Evolutionary conservation across 2,888 invertebrate species (phyloP).

Genomic region (Bimastos eiseni): DNA sequence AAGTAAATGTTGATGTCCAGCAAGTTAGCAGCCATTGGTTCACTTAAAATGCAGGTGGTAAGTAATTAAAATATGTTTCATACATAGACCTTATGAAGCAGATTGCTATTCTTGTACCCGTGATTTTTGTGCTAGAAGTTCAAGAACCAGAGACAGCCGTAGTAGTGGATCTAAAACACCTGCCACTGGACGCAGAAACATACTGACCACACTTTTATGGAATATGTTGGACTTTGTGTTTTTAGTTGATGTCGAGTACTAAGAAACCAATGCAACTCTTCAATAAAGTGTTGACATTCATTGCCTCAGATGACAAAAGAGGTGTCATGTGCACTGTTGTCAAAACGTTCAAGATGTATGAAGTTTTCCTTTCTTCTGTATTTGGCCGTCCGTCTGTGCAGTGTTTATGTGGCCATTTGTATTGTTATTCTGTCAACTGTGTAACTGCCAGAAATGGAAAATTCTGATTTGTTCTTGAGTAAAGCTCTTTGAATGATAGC

Average conservation of each 20-base stretch:
- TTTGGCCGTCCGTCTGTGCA: background rate
- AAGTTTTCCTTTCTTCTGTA: background rate
- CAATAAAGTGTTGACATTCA: background rate
- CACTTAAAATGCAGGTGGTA: background rate
- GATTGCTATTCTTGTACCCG: background rate
- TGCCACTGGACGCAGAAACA: background rate
- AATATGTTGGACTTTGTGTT: background rate
- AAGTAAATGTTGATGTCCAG: background rate
- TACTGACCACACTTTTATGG: background rate
- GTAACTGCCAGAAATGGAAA: background rate
- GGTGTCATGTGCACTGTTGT: background rate
- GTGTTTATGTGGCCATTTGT: background rate
- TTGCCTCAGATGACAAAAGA: background rate
- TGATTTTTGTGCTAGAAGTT: background rate
- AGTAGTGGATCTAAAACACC: background rate
- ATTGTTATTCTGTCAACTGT: background rate
- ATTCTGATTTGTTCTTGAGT: background rate
- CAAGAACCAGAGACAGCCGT: background rate
- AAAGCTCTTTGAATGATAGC: background rate
- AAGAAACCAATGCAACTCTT: no score
- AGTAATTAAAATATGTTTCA: background rate
- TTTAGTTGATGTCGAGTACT: background rate
- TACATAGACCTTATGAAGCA: background rate
- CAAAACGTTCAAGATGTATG: no score
- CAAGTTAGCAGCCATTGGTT: background rate